phyloP scores from a whole-genome alignment of 64 coral and sea anemone species.

The Stylophora pistillata region DNA sequence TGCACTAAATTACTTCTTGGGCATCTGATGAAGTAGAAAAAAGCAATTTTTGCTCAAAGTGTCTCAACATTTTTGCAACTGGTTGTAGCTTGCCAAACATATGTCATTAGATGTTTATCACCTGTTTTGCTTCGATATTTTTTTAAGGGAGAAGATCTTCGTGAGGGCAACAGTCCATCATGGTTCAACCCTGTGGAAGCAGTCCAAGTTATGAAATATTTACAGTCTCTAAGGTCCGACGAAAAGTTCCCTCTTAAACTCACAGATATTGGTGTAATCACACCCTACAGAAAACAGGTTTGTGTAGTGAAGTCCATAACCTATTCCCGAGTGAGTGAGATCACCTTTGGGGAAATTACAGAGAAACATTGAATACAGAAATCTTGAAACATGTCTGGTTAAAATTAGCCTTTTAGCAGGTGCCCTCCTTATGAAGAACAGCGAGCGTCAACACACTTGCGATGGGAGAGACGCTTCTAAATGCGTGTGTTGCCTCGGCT shows the following conservation, averaged over 20 bases:
- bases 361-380: too few relatives aligned
- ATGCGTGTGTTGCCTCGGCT: too few relatives aligned
- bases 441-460: too few relatives aligned
- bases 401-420: too few relatives aligned
- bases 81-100: not conserved
- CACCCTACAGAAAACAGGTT: slow-evolving; percentile 97
- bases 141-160: slow-evolving; percentile 89
- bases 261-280: slow-evolving; percentile 92
- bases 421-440: too few relatives aligned
- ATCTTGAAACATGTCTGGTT: too few relatives aligned
- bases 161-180: slow-evolving; percentile 95
- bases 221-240: slow-evolving; percentile 73
- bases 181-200: slow-evolving; percentile 99
- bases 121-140: not conserved
- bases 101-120: not conserved
- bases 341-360: not conserved
- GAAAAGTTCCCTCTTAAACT: slow-evolving; percentile 56
- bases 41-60: too few relatives aligned
- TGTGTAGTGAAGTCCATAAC: not conserved
- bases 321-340: not conserved
- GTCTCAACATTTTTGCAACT: too few relatives aligned
- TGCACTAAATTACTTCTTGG: too few relatives aligned
- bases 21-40: too few relatives aligned
- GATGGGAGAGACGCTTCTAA: too few relatives aligned
- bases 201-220: slow-evolving; percentile 83